Evolutionary conservation across 2,888 invertebrate species (phyloP).

Genomic region (Apocheima hispidaria): DNA sequence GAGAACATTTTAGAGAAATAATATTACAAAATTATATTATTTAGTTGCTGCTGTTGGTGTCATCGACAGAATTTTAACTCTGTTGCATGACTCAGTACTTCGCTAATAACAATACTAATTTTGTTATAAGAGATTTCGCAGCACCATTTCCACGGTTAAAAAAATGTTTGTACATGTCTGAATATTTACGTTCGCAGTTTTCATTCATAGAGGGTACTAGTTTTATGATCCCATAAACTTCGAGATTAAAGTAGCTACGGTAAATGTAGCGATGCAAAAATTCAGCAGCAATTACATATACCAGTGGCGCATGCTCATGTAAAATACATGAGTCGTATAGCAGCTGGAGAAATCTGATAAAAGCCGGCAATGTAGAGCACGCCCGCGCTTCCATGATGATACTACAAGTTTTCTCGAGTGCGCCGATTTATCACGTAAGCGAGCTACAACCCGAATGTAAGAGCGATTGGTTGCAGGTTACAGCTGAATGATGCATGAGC

Average conservation of each 20-base stretch:
- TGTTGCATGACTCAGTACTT: background rate
- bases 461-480: conserved; percentile 71
- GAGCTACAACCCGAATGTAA: conserved; percentile 63
- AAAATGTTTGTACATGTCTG: background rate
- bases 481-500: conserved; percentile 69
- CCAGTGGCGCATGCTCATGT: conserved; percentile 55
- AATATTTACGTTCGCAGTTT: conserved; percentile 22
- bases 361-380: conserved; percentile 63
- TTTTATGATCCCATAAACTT: conserved; percentile 33
- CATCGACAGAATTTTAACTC: background rate
- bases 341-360: conserved; percentile 70
- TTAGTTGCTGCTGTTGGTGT: background rate
- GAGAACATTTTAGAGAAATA: background rate
- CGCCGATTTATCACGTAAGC: conserved; percentile 65
- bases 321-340: conserved; percentile 69
- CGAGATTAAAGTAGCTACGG: conserved; percentile 30
- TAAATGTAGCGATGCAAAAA: conserved; percentile 42
- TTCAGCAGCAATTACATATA: conserved; percentile 59
- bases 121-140: too few relatives aligned
- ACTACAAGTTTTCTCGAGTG: conserved; percentile 66
- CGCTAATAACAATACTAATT: background rate
- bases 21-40: too few relatives aligned
- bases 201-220: conserved; percentile 19
- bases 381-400: conserved; percentile 61
- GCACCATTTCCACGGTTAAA: background rate